These are phyloP conservation scores for Falco berigora DNA, from an alignment of 2,797 vertebrate species.

Conservation along the genomic window DNA sequence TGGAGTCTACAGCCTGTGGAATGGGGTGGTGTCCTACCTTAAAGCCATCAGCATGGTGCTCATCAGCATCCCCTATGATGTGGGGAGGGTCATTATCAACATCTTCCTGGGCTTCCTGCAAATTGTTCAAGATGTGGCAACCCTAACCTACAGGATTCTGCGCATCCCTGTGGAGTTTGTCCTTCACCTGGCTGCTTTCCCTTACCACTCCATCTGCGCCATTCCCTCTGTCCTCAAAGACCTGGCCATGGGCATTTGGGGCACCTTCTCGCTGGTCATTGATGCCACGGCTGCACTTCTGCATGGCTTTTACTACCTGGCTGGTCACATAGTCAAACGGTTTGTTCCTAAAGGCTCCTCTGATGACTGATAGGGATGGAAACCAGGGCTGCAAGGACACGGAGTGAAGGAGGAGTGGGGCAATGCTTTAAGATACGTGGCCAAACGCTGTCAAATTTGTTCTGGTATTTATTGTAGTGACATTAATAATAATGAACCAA, in stretches of 20 bases:
- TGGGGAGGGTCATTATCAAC: constrained; percentile 61
- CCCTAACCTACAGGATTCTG: constrained; percentile 61
- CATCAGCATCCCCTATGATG: constrained; percentile 70
- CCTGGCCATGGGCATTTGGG: constrained; percentile 62
- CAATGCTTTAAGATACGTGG: constrained; percentile 4
- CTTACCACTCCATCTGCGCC: constrained; percentile 70
- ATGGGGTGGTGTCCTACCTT: constrained; percentile 57
- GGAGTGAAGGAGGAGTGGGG: not conserved
- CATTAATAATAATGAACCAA: constrained; percentile 29
- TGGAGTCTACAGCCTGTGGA: constrained; percentile 58
- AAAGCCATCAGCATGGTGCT: constrained; percentile 66
- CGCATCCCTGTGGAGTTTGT: constrained; percentile 65
- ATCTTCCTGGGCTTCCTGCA: constrained; percentile 67
- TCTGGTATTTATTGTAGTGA: constrained; percentile 61
- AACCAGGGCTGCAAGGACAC: not conserved
- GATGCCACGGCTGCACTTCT: constrained; percentile 56
- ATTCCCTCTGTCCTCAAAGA: constrained; percentile 72
- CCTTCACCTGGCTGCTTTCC: constrained; percentile 73
- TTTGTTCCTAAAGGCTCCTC: constrained; percentile 64
- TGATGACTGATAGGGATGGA: constrained; percentile 31
- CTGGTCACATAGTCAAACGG: constrained; percentile 45
- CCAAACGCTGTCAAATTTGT: constrained; percentile 35
- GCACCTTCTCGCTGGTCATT: constrained; percentile 53
- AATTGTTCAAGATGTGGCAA: constrained; percentile 64
- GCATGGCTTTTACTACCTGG: constrained; percentile 62